Evolutionary conservation across 1,140 invertebrate genomes (phyloP).

Genomic region (Dendroctonus valens): DNA sequence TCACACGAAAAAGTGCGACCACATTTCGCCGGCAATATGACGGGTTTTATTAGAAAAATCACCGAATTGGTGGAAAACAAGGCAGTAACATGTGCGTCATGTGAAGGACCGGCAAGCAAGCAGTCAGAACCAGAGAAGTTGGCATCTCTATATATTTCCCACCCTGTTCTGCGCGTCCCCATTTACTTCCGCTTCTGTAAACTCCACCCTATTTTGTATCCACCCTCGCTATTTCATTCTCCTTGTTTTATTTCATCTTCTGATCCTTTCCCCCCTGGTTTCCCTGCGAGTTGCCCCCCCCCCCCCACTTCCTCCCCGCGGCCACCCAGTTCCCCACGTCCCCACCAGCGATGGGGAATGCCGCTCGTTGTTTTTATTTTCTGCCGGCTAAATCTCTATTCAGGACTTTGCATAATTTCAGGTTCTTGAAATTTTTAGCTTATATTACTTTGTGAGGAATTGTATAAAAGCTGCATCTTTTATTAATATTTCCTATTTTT

Average conservation of each 20-base stretch:
- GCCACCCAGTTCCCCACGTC: constrained; percentile 15
- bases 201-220: constrained; percentile 54
- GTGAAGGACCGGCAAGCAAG: constrained; percentile 32
- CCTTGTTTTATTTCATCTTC: constrained; percentile 53
- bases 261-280: constrained; percentile 45
- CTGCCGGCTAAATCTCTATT: constrained; percentile 47
- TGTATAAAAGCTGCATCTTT: constrained; percentile 9
- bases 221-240: constrained; percentile 51
- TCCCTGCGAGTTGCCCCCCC: constrained; percentile 18
- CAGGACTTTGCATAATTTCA: constrained; percentile 50
- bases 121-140: constrained; percentile 40
- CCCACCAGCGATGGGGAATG: constrained; percentile 17
- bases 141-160: constrained; percentile 45
- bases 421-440: constrained; percentile 44
- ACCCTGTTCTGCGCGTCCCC: constrained; percentile 48
- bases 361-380: constrained; percentile 47
- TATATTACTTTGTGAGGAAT: constrained; percentile 20
- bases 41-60: background rate
- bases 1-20: background rate
- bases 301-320: constrained; percentile 4
- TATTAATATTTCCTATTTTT: constrained; percentile 1
- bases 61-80: constrained; percentile 34
- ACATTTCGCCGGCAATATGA: no score
- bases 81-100: constrained; percentile 34
- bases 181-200: constrained; percentile 53